phyloP scores from a whole-genome alignment of 1,140 invertebrate species.

The Papilio polytes region DNA sequence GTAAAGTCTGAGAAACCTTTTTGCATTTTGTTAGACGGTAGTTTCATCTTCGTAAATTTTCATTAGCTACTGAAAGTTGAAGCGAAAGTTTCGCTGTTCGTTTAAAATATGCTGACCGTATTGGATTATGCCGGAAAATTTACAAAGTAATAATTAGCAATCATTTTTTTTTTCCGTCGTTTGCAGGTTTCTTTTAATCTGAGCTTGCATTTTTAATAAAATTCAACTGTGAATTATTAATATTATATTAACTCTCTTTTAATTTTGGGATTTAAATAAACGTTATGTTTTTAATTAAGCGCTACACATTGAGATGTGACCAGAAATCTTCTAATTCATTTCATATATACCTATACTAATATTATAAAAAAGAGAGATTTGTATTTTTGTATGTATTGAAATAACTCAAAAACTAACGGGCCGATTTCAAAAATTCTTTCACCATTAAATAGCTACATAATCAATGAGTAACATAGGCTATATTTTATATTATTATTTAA shows the following conservation, averaged over 20 bases:
- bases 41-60: conserved; percentile 36
- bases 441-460: no score
- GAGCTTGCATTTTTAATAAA: neutral
- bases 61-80: conserved; percentile 22
- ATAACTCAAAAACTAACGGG: no score
- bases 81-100: conserved; percentile 27
- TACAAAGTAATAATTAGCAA: conserved; percentile 37
- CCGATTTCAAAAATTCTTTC: no score
- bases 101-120: conserved; percentile 34
- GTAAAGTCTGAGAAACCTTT: conserved; percentile 21
- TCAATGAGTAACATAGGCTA: no score
- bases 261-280: neutral
- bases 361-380: no score
- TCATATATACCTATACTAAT: no score
- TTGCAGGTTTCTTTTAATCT: conserved; percentile 6
- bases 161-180: conserved; percentile 24
- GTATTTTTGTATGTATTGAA: no score
- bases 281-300: neutral
- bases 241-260: no score
- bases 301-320: neutral
- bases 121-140: conserved; percentile 22
- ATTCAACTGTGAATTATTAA: no score
- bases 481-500: no score
- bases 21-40: conserved; percentile 33
- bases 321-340: neutral